A percentile compares a stretch with the other conserved stretches of the same genome.
Conservation (phyloP, 2,888 invertebrate genomes). For the Agriopis marginaria region DNA sequence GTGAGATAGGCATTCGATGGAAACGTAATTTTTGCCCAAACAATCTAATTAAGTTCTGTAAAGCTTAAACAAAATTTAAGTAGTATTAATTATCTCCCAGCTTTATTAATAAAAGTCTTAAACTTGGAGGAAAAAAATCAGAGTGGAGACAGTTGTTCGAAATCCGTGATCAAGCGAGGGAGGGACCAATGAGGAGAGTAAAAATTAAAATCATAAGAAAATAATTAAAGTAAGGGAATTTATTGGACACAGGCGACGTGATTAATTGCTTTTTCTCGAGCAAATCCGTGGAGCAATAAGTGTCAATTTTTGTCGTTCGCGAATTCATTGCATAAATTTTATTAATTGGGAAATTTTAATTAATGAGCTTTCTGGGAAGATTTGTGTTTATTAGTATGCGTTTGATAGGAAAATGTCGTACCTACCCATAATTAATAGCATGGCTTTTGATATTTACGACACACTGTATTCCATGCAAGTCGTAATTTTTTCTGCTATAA, state of each 20-base stretch:
- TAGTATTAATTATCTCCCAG: conserved; percentile 85
- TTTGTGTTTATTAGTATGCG: conserved; percentile 13
- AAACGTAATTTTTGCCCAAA: conserved; percentile 44
- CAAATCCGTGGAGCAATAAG: conserved; percentile 81
- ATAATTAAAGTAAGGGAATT: conserved; percentile 86
- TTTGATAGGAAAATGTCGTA: neutral
- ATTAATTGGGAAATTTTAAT: conserved; percentile 70
- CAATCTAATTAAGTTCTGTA: conserved; percentile 76
- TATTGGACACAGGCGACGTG: conserved; percentile 83
- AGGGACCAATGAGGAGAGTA: conserved; percentile 53
- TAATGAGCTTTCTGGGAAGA: conserved; percentile 52
- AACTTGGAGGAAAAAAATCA: conserved; percentile 70
- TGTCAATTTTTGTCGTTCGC: conserved; percentile 80
- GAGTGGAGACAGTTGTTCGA: conserved; percentile 72
- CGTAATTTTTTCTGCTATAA: no score
- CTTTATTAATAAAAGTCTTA: conserved; percentile 83
- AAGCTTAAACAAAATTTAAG: conserved; percentile 85
- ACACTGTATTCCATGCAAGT: no score
- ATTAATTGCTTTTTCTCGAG: conserved; percentile 82
- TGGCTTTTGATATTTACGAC: no score
- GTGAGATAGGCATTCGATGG: neutral
- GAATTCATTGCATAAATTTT: conserved; percentile 74
- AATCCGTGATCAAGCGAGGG: conserved; percentile 59
- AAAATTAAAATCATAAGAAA: conserved; percentile 87
- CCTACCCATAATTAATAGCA: no score